Evolutionary conservation across 2,888 invertebrate genomes (phyloP).

Genomic region (Noctua pronuba): DNA sequence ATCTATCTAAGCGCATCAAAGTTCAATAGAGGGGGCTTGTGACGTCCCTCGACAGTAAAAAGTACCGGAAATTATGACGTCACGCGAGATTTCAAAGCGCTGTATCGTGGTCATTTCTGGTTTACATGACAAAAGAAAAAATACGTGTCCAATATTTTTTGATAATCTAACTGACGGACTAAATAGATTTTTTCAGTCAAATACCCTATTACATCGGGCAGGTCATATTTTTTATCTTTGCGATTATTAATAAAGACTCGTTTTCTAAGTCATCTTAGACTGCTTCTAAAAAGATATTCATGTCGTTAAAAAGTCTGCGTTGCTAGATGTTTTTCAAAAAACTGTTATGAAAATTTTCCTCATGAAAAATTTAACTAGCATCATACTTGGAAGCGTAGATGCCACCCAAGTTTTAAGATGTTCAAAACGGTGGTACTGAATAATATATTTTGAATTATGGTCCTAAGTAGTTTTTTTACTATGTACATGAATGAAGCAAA

Average conservation of each 20-base stretch:
- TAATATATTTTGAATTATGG: slow-evolving; percentile 41
- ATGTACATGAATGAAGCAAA: not conserved
- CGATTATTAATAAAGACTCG: not conserved
- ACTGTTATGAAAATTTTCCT: not conserved
- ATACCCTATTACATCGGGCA: too few relatives aligned
- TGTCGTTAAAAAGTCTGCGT: not conserved
- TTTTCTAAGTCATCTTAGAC: not conserved
- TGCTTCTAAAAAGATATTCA: not conserved
- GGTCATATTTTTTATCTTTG: too few relatives aligned
- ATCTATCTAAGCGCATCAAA: too few relatives aligned
- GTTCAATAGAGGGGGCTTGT: too few relatives aligned
- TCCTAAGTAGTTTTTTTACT: not conserved
- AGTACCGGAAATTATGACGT: too few relatives aligned
- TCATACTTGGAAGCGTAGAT: slow-evolving; percentile 8
- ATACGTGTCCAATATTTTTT: too few relatives aligned
- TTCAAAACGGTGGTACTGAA: slow-evolving; percentile 37
- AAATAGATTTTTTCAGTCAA: too few relatives aligned
- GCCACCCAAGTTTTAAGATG: slow-evolving; percentile 32
- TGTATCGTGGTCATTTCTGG: too few relatives aligned
- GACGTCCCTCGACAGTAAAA: too few relatives aligned
- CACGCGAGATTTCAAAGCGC: too few relatives aligned
- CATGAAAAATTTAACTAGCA: slow-evolving; percentile 9
- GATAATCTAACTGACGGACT: too few relatives aligned
- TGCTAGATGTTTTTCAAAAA: not conserved
- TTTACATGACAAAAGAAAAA: too few relatives aligned